Evolutionary conservation across 1,140 invertebrate species (phyloP).

Genomic region (Zaprionus kolodkinae): DNA sequence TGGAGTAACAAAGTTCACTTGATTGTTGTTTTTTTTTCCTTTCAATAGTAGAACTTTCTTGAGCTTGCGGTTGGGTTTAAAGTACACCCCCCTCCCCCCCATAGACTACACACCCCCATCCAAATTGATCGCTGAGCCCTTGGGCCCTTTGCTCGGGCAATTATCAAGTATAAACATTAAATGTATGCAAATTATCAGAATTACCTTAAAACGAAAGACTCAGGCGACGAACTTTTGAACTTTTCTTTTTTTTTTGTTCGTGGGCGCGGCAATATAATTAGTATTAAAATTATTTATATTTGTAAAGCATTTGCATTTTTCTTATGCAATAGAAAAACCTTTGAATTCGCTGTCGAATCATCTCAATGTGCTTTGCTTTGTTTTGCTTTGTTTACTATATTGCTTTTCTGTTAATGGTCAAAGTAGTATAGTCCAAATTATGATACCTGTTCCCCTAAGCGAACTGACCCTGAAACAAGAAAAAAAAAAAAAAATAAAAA

Average conservation of each 20-base stretch:
- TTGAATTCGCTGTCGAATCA: neutral
- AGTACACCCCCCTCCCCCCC: neutral
- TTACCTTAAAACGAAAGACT: conserved; percentile 69
- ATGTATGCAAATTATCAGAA: conserved; percentile 41
- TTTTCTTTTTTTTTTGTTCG: conserved; percentile 19
- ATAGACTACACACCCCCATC: neutral
- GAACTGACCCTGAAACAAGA: conserved; percentile 9
- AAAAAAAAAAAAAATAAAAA: too few relatives aligned
- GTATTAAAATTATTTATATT: neutral
- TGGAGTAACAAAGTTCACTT: neutral
- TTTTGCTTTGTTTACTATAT: neutral
- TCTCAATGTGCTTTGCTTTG: neutral
- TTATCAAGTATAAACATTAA: conserved; percentile 34
- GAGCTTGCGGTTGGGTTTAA: neutral
- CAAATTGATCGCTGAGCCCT: neutral
- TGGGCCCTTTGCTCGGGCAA: conserved; percentile 34
- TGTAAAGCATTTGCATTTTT: conserved; percentile 38
- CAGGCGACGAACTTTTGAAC: conserved; percentile 61
- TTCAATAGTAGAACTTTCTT: neutral
- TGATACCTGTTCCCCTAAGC: conserved; percentile 15
- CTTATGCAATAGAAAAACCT: conserved; percentile 6
- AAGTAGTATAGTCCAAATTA: neutral
- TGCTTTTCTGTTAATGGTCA: conserved; percentile 9
- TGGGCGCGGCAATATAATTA: conserved; percentile 21
- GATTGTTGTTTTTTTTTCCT: neutral